A percentile compares a stretch with the other conserved stretches of the same genome.
Conservation (phyloP, 2,888 invertebrate genomes). For the Calliscelio sp. region DNA sequence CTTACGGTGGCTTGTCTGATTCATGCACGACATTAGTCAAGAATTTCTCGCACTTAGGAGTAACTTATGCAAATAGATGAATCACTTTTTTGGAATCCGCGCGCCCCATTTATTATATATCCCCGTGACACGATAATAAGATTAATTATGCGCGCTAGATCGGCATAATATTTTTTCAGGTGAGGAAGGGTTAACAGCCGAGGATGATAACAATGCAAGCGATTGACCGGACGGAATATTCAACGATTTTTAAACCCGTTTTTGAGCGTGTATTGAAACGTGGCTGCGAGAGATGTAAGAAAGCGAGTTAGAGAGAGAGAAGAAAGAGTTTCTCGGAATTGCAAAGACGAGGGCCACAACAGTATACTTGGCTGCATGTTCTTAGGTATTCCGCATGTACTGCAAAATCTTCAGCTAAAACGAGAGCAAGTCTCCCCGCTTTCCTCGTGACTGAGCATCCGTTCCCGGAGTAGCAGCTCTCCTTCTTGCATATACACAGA, state of each 20-base stretch:
- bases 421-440: slow-evolving; percentile 70
- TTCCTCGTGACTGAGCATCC: slow-evolving; percentile 68
- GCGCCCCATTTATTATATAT: not conserved
- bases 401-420: slow-evolving; percentile 75
- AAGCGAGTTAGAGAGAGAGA: too few relatives aligned
- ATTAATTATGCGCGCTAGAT: slow-evolving; percentile 44
- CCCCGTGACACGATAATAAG: not conserved
- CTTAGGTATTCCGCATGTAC: slow-evolving; percentile 74
- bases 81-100: slow-evolving; percentile 13
- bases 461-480: slow-evolving; percentile 51
- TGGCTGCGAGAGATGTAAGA: too few relatives aligned
- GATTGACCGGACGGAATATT: slow-evolving; percentile 81
- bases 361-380: slow-evolving; percentile 73
- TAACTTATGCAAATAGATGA: slow-evolving; percentile 31
- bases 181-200: slow-evolving; percentile 49
- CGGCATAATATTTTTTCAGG: slow-evolving; percentile 32
- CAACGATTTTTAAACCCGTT: slow-evolving; percentile 85
- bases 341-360: slow-evolving; percentile 70
- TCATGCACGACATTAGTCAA: slow-evolving; percentile 42
- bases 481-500: slow-evolving; percentile 61
- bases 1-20: slow-evolving; percentile 24
- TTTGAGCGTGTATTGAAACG: slow-evolving; percentile 74
- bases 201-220: slow-evolving; percentile 72
- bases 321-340: slow-evolving; percentile 72
- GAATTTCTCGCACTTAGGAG: slow-evolving; percentile 34